phyloP scores from a whole-genome alignment of 37 sponge, comb jelly and placozoan species.

The Chondrosia reniformis region DNA sequence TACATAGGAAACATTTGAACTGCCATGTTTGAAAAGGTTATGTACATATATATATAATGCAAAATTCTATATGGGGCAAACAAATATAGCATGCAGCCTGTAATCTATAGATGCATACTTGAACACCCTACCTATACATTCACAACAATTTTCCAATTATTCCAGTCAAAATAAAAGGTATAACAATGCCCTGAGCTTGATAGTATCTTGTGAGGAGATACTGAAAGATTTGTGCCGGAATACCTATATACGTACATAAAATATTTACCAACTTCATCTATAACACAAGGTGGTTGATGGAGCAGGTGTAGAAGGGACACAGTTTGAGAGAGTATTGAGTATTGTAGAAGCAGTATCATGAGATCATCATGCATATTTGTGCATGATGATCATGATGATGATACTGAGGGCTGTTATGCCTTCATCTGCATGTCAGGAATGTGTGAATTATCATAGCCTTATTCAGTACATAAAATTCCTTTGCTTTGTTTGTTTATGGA shows the following conservation, averaged over 20 bases:
- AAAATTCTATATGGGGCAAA: too few relatives aligned
- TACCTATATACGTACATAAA: background rate
- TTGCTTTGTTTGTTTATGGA: background rate
- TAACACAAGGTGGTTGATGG: conserved; percentile 52
- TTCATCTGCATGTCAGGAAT: too few relatives aligned
- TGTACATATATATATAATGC: too few relatives aligned
- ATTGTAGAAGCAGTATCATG: conserved; percentile 23
- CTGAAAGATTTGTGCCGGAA: conserved; percentile 7
- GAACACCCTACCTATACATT: conserved; percentile 21
- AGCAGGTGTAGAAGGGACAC: conserved; percentile 57
- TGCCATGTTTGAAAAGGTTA: too few relatives aligned
- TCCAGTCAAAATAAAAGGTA: conserved; percentile 42
- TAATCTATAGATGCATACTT: too few relatives aligned
- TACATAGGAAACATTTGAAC: too few relatives aligned
- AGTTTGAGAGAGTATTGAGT: conserved; percentile 37
- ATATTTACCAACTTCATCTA: conserved; percentile 16
- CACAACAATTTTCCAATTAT: conserved; percentile 3
- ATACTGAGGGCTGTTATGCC: too few relatives aligned
- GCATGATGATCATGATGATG: too few relatives aligned
- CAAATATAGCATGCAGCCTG: too few relatives aligned
- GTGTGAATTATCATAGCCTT: too few relatives aligned
- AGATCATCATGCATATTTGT: background rate
- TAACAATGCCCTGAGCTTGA: conserved; percentile 61
- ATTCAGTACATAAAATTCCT: background rate
- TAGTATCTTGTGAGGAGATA: conserved; percentile 46